phyloP scores from a whole-genome alignment of 2,797 vertebrate species.

The Serranus cabrilla region DNA sequence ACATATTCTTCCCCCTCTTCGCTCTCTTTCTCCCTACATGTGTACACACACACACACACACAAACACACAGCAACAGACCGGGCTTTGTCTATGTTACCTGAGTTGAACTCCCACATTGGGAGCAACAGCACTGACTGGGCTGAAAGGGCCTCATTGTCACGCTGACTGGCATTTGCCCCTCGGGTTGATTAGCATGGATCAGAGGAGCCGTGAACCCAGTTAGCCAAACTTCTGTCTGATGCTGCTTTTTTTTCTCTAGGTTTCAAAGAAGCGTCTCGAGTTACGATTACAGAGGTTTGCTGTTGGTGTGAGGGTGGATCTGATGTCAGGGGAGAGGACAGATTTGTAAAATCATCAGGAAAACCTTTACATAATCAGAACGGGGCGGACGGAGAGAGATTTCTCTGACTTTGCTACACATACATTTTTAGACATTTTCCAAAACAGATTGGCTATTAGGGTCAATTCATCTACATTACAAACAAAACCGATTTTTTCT shows the following conservation, averaged over 20 bases:
- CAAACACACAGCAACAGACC: constrained; percentile 67
- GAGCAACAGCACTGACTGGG: constrained; percentile 51
- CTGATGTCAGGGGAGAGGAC: constrained; percentile 34
- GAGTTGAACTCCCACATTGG: constrained; percentile 71
- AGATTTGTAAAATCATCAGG: constrained; percentile 23
- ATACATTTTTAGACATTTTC: neutral
- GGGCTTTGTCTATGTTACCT: constrained; percentile 80
- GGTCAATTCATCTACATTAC: neutral
- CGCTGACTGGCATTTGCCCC: constrained; percentile 63
- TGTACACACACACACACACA: constrained; percentile 32
- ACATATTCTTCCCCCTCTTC: constrained; percentile 1
- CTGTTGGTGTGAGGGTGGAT: constrained; percentile 18
- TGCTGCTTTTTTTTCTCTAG: constrained; percentile 28
- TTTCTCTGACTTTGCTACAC: neutral
- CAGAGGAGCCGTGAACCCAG: constrained; percentile 58
- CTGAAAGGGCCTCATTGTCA: constrained; percentile 79
- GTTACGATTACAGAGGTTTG: constrained; percentile 24
- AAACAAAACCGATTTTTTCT: neutral
- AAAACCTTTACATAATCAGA: constrained; percentile 21
- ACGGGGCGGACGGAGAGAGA: neutral
- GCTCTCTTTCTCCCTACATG: constrained; percentile 11
- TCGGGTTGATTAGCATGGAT: constrained; percentile 72
- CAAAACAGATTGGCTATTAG: neutral
- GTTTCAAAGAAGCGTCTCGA: constrained; percentile 36
- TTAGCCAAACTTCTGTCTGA: constrained; percentile 57